Evolutionary conservation across 2,888 invertebrate genomes (phyloP).

Genomic region (Steinernema hermaphroditum): DNA sequence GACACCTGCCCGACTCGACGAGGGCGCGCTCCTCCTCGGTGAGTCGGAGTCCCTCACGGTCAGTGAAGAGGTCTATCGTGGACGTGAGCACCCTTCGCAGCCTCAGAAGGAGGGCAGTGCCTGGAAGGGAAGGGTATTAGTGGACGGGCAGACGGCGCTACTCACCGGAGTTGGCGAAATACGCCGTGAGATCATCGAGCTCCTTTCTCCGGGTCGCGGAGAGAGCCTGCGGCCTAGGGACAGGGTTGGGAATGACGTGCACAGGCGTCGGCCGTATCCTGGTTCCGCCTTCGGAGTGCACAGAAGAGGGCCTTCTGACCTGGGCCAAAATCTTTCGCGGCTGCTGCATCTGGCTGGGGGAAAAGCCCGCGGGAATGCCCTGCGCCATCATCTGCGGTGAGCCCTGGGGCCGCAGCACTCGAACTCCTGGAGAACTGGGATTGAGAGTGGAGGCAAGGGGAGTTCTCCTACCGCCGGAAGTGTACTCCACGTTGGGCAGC

Average conservation of each 20-base stretch:
- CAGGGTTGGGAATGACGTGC: background rate
- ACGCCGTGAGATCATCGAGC: no score
- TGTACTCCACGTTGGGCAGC: constrained; percentile 4
- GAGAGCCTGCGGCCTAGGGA: no score
- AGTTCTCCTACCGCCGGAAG: background rate
- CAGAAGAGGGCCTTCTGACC: background rate
- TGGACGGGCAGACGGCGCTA: no score
- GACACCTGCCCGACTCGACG: background rate
- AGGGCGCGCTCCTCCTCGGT: background rate
- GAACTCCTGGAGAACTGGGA: background rate
- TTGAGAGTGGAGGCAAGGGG: background rate
- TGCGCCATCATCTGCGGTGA: background rate
- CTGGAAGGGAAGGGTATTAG: background rate
- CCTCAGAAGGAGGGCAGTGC: background rate
- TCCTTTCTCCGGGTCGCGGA: no score
- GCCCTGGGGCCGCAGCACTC: background rate
- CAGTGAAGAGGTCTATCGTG: background rate
- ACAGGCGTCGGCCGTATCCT: background rate
- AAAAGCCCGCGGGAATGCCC: background rate
- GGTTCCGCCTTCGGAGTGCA: background rate
- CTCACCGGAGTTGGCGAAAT: no score
- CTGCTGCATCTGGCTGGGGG: background rate
- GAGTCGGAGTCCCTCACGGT: background rate
- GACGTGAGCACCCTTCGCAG: background rate
- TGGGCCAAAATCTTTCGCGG: background rate